Conservation (phyloP, 2,113 vertebrate species). For the Tichodroma muraria region DNA sequence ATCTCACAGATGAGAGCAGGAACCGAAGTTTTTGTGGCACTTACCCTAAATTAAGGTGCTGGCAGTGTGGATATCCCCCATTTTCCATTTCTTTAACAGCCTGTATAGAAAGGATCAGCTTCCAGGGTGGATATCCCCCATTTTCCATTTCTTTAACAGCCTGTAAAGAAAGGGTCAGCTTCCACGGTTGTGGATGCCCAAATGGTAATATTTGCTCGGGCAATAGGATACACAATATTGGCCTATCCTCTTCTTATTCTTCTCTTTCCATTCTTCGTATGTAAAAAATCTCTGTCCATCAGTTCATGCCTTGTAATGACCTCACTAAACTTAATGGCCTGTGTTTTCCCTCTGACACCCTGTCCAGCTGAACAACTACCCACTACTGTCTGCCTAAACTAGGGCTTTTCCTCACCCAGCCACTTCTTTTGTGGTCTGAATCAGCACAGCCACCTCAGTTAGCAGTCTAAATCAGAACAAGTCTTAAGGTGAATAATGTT, state of each 20-base stretch:
- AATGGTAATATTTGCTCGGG: neutral
- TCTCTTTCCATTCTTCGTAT: neutral
- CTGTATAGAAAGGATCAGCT: neutral
- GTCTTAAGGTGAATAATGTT: neutral
- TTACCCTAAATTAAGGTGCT: neutral
- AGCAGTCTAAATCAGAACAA: neutral
- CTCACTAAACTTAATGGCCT: neutral
- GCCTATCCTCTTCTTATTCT: neutral
- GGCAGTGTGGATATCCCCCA: neutral
- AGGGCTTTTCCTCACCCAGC: neutral
- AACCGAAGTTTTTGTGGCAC: neutral
- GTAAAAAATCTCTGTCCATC: neutral
- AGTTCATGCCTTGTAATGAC: neutral
- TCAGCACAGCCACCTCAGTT: neutral
- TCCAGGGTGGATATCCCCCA: neutral
- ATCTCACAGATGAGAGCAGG: neutral
- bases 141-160: neutral
- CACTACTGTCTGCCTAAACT: neutral
- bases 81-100: neutral
- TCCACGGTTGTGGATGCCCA: neutral
- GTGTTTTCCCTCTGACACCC: neutral
- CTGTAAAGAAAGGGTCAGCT: neutral
- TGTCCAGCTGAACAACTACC: neutral
- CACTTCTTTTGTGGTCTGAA: neutral
- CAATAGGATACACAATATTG: fast-evolving